These are phyloP conservation scores for Catostylus mosaicus DNA, from an alignment of 30 jellyfish, hydroid and myxozoan species.

Conservation along the genomic window DNA sequence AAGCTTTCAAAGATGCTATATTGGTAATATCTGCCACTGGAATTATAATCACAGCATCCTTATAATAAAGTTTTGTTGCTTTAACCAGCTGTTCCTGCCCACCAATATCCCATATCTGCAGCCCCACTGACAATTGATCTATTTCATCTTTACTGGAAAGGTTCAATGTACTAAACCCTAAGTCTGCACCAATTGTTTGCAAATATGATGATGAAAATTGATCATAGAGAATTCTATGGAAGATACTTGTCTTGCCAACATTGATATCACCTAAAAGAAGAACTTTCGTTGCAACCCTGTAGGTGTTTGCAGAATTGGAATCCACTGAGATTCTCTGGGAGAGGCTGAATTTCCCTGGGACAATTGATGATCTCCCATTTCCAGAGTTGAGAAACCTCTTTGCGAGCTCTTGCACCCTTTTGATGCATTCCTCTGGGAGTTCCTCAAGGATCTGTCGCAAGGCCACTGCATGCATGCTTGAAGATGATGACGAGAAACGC, in stretches of 20 bases:
- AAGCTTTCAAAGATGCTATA: conserved; percentile 1
- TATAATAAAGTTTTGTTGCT: conserved; percentile 42
- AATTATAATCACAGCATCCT: conserved; percentile 76
- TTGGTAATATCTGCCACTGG: conserved; percentile 65
- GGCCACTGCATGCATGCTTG: conserved; percentile 29
- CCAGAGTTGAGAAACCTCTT: conserved; percentile 48
- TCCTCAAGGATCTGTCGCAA: conserved; percentile 56
- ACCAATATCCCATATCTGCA: conserved; percentile 89
- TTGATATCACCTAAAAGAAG: conserved; percentile 73
- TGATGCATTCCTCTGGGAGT: conserved; percentile 39
- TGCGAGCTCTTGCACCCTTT: conserved; percentile 44
- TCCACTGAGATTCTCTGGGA: conserved; percentile 10
- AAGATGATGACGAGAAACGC: neutral
- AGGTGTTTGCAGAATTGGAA: neutral
- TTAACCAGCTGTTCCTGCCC: conserved; percentile 71
- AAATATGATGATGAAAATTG: conserved; percentile 75
- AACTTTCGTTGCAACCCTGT: conserved; percentile 56
- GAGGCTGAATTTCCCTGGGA: conserved; percentile 23
- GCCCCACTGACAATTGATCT: conserved; percentile 64
- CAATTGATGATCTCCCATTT: conserved; percentile 60
- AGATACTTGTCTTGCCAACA: conserved; percentile 90
- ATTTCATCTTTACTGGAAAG: conserved; percentile 28
- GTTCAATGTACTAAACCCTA: conserved; percentile 69
- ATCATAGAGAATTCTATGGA: conserved; percentile 90
- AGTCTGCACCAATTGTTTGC: conserved; percentile 89